Evolutionary conservation across 2,888 invertebrate species (phyloP).

Genomic region (Phlogophora meticulosa): DNA sequence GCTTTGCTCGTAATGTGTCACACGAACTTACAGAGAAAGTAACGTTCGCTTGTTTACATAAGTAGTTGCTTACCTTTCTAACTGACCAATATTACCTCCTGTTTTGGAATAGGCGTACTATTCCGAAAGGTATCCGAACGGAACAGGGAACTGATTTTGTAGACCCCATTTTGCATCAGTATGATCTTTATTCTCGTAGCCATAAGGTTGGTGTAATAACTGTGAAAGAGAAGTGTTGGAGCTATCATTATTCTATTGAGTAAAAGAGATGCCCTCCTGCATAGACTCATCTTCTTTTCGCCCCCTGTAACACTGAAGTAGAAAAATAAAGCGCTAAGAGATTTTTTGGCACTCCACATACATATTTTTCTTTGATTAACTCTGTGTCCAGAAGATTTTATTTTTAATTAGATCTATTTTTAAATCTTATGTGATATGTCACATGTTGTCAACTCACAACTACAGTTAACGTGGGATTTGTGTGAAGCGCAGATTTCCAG

Average conservation of each 20-base stretch:
- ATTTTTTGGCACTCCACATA: background rate
- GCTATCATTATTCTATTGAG: background rate
- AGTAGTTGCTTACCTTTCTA: constrained; percentile 57
- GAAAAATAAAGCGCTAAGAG: background rate
- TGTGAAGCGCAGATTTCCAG: background rate
- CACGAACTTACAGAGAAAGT: constrained; percentile 55
- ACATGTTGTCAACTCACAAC: no score
- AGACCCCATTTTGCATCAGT: no score
- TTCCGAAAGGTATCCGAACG: constrained; percentile 10
- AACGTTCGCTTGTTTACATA: constrained; percentile 22
- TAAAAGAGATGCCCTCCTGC: background rate
- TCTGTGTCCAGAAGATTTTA: background rate
- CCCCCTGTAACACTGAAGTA: no score
- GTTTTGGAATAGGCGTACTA: constrained; percentile 28
- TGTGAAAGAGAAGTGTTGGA: background rate
- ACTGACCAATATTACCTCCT: constrained; percentile 38
- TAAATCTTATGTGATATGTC: background rate
- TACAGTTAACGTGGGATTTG: background rate
- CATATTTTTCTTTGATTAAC: background rate
- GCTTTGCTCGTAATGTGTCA: constrained; percentile 44
- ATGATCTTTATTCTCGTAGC: no score
- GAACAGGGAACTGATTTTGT: background rate
- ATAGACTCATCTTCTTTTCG: background rate
- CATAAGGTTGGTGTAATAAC: no score
- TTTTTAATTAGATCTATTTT: background rate